A percentile compares a stretch with the other conserved stretches of the same genome.
Conservation (phyloP, 2,113 vertebrate species). For the Bufo gargarizans region DNA sequence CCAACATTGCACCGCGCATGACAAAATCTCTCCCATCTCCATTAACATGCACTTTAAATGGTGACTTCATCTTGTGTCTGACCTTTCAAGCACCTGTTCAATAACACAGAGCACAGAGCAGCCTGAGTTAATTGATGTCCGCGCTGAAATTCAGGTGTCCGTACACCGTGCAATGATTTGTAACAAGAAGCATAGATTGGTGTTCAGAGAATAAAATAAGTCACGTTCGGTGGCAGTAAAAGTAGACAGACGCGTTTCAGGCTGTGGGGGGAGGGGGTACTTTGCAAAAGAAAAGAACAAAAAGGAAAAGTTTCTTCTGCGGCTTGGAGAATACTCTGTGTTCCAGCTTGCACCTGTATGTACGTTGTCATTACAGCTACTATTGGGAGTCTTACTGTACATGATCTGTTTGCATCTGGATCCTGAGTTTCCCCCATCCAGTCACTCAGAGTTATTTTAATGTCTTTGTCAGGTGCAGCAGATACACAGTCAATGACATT, state of each 20-base stretch:
- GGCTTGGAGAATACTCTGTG: not conserved
- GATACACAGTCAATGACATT: not conserved
- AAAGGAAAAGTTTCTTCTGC: not conserved
- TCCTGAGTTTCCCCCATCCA: not conserved
- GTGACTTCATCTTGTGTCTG: constrained; percentile 36
- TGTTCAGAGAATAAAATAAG: constrained; percentile 30
- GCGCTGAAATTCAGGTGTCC: constrained; percentile 45
- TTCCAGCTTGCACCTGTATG: not conserved
- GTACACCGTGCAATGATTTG: constrained; percentile 45
- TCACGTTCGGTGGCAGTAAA: not conserved
- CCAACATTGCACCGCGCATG: not conserved
- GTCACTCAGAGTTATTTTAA: not conserved
- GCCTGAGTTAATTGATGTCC: constrained; percentile 45
- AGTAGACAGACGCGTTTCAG: not conserved
- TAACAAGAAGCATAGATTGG: constrained; percentile 40
- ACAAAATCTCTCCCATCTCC: constrained; percentile 5
- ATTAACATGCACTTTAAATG: constrained; percentile 44
- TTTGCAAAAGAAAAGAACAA: not conserved
- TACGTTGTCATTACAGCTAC: constrained; percentile 2
- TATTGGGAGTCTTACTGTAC: not conserved
- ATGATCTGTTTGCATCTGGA: constrained; percentile 22
- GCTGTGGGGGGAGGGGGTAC: not conserved
- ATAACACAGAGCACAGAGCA: constrained; percentile 39
- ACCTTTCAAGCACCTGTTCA: constrained; percentile 51
- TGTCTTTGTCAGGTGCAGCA: constrained; percentile 7